Percentiles rank a stretch among this genome's conserved stretches.
phyloP scores from a whole-genome alignment of 2,797 vertebrate genomes.

The Morus bassanus region DNA sequence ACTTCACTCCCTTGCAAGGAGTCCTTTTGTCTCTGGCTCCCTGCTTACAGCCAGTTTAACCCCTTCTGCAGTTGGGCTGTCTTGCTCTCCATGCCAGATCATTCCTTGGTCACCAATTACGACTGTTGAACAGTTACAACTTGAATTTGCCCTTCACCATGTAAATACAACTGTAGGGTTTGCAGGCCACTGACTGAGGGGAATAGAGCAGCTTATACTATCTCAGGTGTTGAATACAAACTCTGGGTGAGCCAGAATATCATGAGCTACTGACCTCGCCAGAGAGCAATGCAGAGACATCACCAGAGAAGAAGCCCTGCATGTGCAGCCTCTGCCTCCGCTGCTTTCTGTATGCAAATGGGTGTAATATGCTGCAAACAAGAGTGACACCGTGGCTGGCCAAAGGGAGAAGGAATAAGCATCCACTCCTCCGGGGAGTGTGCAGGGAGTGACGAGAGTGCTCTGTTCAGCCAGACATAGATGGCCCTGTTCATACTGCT shows the following conservation, averaged over 20 bases:
- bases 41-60: not conserved
- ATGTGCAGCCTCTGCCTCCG: not conserved
- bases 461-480: not conserved
- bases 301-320: accelerated
- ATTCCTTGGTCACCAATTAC: not conserved
- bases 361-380: not conserved
- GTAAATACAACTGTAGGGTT: not conserved
- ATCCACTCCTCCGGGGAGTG: not conserved
- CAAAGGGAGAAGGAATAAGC: not conserved
- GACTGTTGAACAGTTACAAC: not conserved
- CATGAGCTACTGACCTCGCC: not conserved
- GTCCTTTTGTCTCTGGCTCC: not conserved
- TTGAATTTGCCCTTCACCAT: not conserved
- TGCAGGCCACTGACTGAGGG: not conserved
- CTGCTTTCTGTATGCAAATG: accelerated
- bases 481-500: accelerated
- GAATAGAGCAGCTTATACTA: not conserved
- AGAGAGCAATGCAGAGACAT: not conserved
- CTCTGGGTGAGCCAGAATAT: not conserved
- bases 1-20: not conserved
- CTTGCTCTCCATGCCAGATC: not conserved
- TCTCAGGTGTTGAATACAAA: not conserved
- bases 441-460: not conserved
- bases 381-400: not conserved
- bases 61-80: not conserved